Evolutionary conservation across 2,113 vertebrate species (phyloP).

Genomic region (Parus major): DNA sequence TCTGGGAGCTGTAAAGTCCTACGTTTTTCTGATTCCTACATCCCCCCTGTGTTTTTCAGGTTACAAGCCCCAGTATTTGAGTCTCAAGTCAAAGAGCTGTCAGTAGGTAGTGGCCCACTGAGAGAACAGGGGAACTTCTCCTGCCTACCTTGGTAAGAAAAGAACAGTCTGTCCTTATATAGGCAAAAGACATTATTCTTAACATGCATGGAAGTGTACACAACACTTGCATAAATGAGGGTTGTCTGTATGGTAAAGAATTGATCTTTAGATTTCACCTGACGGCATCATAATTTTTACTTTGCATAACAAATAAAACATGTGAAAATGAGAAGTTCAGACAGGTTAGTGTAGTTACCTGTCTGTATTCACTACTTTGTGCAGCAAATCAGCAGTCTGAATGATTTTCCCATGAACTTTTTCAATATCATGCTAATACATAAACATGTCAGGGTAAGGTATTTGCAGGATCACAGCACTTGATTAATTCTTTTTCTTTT

Average conservation of each 20-base stretch:
- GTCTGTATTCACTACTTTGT: not conserved
- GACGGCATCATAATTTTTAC: not conserved
- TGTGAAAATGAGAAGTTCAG: not conserved
- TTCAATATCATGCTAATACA: not conserved
- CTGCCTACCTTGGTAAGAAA: not conserved
- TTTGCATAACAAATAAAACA: not conserved
- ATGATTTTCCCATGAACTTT: not conserved
- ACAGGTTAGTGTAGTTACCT: not conserved
- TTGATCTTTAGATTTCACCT: not conserved
- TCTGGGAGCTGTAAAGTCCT: not conserved
- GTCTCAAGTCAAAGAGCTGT: not conserved
- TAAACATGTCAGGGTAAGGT: not conserved
- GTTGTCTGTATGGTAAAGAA: not conserved
- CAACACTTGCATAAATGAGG: not conserved
- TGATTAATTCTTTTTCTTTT: fast-evolving
- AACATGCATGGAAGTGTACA: not conserved
- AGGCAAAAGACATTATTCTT: not conserved
- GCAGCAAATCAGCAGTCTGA: not conserved
- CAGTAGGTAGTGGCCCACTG: not conserved
- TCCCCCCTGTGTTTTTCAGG: fast-evolving
- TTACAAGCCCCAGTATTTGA: not conserved
- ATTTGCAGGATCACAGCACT: not conserved
- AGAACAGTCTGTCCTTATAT: not conserved
- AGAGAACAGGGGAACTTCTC: not conserved
- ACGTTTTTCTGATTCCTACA: not conserved